These are phyloP conservation scores for Laticauda colubrina DNA, from an alignment of 2,113 vertebrate species.

Conservation along the genomic window DNA sequence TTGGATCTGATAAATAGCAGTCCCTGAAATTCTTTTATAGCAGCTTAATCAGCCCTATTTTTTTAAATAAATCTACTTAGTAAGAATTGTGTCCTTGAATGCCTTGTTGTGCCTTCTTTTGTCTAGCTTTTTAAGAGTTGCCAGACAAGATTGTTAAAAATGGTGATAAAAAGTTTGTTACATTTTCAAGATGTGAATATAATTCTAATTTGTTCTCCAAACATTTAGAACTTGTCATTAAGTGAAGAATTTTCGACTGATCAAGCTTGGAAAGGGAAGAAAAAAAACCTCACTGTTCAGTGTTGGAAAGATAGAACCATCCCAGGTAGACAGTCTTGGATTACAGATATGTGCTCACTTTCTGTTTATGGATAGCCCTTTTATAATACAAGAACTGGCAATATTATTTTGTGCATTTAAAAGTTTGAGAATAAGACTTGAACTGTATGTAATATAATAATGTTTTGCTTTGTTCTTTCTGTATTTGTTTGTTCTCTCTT, in stretches of 20 bases:
- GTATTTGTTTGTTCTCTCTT: background rate
- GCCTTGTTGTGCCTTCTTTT: background rate
- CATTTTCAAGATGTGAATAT: background rate
- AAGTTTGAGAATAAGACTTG: background rate
- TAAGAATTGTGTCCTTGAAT: background rate
- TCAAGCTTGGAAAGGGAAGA: background rate
- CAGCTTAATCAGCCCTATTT: background rate
- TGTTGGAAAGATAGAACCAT: background rate
- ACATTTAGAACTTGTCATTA: background rate
- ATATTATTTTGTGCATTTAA: background rate
- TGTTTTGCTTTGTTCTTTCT: background rate
- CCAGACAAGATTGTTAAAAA: background rate
- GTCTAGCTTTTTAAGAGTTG: background rate
- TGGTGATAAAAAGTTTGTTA: background rate
- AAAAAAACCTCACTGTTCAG: background rate
- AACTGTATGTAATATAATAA: background rate
- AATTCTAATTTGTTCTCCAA: background rate
- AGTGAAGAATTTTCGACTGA: background rate
- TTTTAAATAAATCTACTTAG: background rate
- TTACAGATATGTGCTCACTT: background rate
- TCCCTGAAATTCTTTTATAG: background rate
- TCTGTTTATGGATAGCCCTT: background rate
- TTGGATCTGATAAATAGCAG: background rate
- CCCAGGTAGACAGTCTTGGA: background rate
- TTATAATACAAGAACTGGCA: background rate